A percentile compares a stretch with the other conserved stretches of the same genome.
Conservation (phyloP, 2,888 invertebrate genomes). For the Acanthosepion lycidas region DNA sequence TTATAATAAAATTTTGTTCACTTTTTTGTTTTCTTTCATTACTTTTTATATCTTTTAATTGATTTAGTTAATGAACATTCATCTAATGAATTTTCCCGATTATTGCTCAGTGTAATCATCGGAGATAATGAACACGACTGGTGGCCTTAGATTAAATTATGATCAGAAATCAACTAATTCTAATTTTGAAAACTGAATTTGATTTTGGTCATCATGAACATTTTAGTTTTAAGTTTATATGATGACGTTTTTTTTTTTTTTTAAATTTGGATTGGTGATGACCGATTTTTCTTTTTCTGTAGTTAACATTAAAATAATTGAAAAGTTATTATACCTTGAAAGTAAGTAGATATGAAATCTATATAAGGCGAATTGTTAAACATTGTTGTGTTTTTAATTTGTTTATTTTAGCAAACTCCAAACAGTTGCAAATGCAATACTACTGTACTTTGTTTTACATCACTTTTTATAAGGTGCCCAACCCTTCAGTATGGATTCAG, state of each 20-base stretch:
- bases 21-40: neutral
- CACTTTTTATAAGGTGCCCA: too few relatives aligned
- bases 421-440: too few relatives aligned
- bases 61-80: conserved; percentile 10
- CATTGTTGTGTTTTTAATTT: too few relatives aligned
- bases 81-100: neutral
- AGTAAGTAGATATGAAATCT: too few relatives aligned
- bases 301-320: too few relatives aligned
- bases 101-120: neutral
- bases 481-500: too few relatives aligned
- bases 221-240: neutral
- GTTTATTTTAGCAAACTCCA: too few relatives aligned
- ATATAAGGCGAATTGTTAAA: too few relatives aligned
- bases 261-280: neutral
- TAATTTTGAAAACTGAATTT: neutral
- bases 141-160: neutral
- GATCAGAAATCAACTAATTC: neutral
- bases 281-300: neutral
- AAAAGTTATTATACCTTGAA: too few relatives aligned
- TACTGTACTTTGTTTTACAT: too few relatives aligned
- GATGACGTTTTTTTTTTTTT: neutral
- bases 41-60: neutral
- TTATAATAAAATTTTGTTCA: neutral
- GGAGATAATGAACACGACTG: neutral
- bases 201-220: neutral